Conservation (phyloP, 2,797 vertebrate species). For the Alca torda region DNA sequence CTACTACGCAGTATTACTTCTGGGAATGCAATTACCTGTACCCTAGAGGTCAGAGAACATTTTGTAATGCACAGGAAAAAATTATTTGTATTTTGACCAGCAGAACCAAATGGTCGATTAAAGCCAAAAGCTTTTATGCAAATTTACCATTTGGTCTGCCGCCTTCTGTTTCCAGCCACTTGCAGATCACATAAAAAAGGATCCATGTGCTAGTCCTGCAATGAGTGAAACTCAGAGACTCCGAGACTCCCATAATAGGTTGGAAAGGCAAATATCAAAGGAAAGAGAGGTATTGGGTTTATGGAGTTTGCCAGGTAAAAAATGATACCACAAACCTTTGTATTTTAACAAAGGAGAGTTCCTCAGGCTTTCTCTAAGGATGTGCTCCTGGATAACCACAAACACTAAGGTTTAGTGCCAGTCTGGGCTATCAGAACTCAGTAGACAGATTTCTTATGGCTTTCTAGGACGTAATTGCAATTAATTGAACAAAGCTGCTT, state of each 20-base stretch:
- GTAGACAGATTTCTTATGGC: not conserved
- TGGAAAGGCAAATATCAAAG: not conserved
- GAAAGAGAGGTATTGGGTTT: not conserved
- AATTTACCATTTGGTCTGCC: not conserved
- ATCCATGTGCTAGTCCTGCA: not conserved
- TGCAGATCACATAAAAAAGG: accelerated
- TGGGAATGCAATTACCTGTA: not conserved
- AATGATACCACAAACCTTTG: not conserved
- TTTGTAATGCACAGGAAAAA: not conserved
- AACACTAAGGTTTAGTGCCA: not conserved
- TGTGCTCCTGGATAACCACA: not conserved
- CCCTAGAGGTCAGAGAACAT: not conserved
- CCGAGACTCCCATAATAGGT: not conserved
- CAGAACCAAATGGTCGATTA: not conserved
- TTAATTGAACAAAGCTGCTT: not conserved
- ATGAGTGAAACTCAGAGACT: not conserved
- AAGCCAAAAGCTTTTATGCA: not conserved
- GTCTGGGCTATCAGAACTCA: not conserved
- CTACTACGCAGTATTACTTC: not conserved
- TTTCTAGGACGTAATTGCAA: not conserved
- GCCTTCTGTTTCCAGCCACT: not conserved
- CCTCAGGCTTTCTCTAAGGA: not conserved
- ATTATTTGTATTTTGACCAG: not conserved
- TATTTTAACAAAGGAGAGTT: not conserved
- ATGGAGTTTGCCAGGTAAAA: not conserved